phyloP scores from a whole-genome alignment of 2,888 invertebrate genomes.

The Macrosiphum euphorbiae region DNA sequence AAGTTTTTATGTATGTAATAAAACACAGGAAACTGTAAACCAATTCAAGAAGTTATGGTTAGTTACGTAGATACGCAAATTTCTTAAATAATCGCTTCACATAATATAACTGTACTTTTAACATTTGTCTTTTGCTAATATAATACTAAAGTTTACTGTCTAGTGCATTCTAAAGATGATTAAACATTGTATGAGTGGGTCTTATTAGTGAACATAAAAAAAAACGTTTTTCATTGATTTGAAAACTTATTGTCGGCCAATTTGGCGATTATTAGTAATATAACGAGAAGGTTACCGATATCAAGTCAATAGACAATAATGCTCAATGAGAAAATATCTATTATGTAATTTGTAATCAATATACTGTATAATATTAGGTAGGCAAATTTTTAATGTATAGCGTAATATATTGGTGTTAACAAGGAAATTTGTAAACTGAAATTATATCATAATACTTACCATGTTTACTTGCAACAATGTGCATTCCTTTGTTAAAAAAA shows the following conservation, averaged over 20 bases:
- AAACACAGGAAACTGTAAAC: background rate
- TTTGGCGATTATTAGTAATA: background rate
- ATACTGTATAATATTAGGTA: background rate
- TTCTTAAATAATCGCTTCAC: background rate
- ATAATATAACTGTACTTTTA: background rate
- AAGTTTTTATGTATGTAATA: background rate
- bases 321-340: background rate
- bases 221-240: background rate
- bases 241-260: background rate
- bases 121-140: background rate
- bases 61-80: background rate
- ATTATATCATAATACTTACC: background rate
- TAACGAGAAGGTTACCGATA: background rate
- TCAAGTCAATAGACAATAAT: background rate
- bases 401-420: background rate
- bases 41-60: background rate
- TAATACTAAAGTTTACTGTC: background rate
- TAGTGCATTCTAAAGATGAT: background rate
- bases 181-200: background rate
- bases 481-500: background rate
- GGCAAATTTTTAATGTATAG: background rate
- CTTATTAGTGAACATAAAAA: background rate
- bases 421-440: background rate
- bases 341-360: background rate
- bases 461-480: background rate